phyloP scores from a whole-genome alignment of 1,140 invertebrate genomes.

The Cyclina sinensis region DNA sequence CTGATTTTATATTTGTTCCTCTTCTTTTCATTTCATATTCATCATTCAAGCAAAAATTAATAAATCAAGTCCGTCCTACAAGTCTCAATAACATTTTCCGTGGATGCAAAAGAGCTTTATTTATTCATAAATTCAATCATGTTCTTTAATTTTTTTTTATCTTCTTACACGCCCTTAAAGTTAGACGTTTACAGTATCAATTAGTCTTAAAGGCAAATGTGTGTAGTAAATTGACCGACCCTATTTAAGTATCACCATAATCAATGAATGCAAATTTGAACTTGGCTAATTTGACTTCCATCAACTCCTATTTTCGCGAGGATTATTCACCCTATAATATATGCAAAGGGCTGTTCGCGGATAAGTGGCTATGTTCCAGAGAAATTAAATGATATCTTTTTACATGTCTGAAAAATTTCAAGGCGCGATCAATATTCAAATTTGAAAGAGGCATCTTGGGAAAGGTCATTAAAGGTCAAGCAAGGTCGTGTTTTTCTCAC shows the following conservation, averaged over 20 bases:
- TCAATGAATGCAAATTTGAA: constrained; percentile 41
- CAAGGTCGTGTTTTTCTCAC: constrained; percentile 67
- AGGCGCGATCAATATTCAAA: constrained; percentile 63
- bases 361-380: background rate
- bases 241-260: background rate
- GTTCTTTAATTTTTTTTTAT: too few species aligned
- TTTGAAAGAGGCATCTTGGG: constrained; percentile 55
- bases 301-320: constrained; percentile 37
- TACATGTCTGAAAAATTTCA: constrained; percentile 37
- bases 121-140: too few species aligned
- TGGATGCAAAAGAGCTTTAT: too few species aligned
- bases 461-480: constrained; percentile 44
- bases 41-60: too few species aligned
- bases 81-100: too few species aligned
- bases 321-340: constrained; percentile 43
- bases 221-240: too few species aligned
- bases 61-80: too few species aligned
- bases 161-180: too few species aligned
- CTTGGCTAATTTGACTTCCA: constrained; percentile 24
- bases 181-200: too few species aligned
- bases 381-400: constrained; percentile 61
- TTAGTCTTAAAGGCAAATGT: too few species aligned
- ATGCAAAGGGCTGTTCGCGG: constrained; percentile 14
- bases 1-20: too few species aligned
- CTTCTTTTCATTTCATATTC: too few species aligned